phyloP scores from a whole-genome alignment of 2,797 vertebrate genomes.

The Oophaga sylvatica region DNA sequence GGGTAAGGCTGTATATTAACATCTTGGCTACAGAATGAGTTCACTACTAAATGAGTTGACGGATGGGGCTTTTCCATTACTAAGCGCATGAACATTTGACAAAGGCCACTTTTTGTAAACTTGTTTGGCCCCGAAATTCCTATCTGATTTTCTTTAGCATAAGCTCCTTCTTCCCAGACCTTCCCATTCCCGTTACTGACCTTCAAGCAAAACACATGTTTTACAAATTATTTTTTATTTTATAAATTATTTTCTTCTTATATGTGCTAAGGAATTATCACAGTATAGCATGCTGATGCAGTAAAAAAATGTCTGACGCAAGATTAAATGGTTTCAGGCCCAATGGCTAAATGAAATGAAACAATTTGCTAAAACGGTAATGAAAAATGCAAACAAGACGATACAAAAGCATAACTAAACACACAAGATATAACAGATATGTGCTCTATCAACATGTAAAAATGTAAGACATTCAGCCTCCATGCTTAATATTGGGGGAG shows the following conservation, averaged over 20 bases:
- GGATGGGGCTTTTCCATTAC: conserved; percentile 49
- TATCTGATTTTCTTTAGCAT: neutral
- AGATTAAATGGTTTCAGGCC: too few species aligned
- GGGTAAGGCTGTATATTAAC: conserved; percentile 1
- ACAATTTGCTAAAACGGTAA: too few species aligned
- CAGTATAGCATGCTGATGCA: neutral
- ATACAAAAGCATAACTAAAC: too few species aligned
- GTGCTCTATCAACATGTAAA: too few species aligned
- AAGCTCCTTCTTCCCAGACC: neutral
- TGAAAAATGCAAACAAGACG: too few species aligned
- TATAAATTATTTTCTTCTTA: neutral
- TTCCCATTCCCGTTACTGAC: neutral
- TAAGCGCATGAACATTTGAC: conserved; percentile 32
- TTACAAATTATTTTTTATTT: neutral
- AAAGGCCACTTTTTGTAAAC: conserved; percentile 28
- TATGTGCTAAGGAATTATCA: neutral
- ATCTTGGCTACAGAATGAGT: conserved; percentile 36
- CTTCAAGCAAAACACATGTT: neutral
- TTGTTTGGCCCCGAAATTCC: conserved; percentile 36
- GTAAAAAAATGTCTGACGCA: too few species aligned
- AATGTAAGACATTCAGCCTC: too few species aligned
- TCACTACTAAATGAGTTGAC: conserved; percentile 41
- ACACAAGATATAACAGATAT: too few species aligned
- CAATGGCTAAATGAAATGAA: too few species aligned
- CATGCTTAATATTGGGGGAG: too few species aligned